phyloP scores from a whole-genome alignment of 1,140 invertebrate genomes.

The Ylistrum balloti region DNA sequence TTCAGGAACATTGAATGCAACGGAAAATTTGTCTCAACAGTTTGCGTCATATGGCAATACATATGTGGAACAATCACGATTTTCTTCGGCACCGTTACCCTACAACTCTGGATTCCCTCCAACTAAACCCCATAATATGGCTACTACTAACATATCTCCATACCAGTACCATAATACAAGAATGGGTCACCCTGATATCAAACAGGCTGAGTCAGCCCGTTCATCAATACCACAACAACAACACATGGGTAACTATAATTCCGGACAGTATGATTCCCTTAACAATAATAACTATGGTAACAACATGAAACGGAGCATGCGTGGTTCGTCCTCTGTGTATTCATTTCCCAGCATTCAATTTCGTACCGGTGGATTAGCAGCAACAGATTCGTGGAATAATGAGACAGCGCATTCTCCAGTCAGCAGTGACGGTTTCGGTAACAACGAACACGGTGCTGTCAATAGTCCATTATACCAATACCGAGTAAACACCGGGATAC shows the following conservation, averaged over 20 bases:
- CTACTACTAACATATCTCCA: not conserved
- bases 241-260: constrained; percentile 15
- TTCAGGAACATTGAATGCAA: not conserved
- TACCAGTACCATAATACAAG: not conserved
- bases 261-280: not conserved
- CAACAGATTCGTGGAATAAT: constrained; percentile 16
- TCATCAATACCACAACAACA: not conserved
- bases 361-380: not conserved
- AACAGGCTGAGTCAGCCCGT: not conserved
- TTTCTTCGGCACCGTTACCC: not conserved
- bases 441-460: not conserved
- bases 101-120: constrained; percentile 30
- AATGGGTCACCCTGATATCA: not conserved
- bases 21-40: constrained; percentile 21
- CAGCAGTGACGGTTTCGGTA: constrained; percentile 12
- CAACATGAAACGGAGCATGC: constrained; percentile 31
- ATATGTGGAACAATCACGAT: not conserved
- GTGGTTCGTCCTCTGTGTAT: constrained; percentile 11
- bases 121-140: not conserved
- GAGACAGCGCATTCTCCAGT: constrained; percentile 19
- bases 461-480: constrained; percentile 35
- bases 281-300: constrained; percentile 29
- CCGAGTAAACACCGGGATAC: not conserved
- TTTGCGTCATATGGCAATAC: not conserved
- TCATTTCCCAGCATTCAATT: constrained; percentile 28